phyloP scores from a whole-genome alignment of 2,113 vertebrate species.

The Grallaria varia region DNA sequence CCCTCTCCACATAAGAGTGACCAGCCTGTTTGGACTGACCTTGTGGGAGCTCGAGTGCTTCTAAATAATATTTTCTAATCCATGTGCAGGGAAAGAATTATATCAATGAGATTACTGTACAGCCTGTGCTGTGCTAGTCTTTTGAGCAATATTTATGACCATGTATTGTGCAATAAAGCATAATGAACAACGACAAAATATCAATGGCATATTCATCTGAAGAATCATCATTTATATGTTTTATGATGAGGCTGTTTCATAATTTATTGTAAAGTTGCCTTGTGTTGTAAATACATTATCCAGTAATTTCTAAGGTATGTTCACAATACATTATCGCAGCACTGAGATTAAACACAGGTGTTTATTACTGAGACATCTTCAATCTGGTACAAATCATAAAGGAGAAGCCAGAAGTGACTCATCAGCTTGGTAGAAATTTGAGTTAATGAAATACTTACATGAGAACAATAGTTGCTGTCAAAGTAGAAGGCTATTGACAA shows the following conservation, averaged over 20 bases:
- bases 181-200: constrained; percentile 8
- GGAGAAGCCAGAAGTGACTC: neutral
- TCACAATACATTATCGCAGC: neutral
- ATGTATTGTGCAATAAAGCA: neutral
- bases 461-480: neutral
- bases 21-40: neutral
- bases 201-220: neutral
- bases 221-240: neutral
- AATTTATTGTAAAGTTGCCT: neutral
- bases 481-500: neutral
- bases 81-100: neutral
- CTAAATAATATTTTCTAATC: neutral
- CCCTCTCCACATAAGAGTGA: neutral
- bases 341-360: neutral
- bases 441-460: constrained; percentile 7
- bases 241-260: neutral
- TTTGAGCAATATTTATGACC: neutral
- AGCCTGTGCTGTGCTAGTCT: neutral
- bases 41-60: neutral
- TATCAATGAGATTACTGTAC: neutral
- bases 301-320: neutral
- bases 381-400: neutral
- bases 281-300: neutral
- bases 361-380: constrained; percentile 20
- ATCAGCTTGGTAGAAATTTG: neutral